These are phyloP conservation scores for Yasuhikotakia modesta DNA, from an alignment of 2,797 vertebrate species.

Conservation along the genomic window DNA sequence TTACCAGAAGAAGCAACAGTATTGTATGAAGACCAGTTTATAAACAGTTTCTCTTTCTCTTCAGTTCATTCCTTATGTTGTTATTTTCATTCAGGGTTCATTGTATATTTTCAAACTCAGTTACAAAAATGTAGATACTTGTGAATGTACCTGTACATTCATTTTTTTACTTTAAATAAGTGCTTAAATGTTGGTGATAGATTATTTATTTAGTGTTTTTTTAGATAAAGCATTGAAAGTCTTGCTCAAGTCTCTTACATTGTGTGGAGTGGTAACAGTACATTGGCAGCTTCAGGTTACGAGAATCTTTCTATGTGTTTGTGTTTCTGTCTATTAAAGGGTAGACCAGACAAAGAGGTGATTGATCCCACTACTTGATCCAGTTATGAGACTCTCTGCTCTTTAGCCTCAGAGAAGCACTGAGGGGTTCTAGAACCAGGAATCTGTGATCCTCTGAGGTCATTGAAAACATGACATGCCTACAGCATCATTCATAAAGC, in stretches of 20 bases:
- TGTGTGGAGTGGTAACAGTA: not conserved
- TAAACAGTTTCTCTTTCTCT: too few relatives aligned
- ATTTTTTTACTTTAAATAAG: too few relatives aligned
- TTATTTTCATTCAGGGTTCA: too few relatives aligned
- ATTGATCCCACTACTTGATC: conserved; percentile 17
- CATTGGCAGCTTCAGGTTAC: not conserved
- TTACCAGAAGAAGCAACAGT: too few relatives aligned
- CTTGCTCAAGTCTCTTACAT: too few relatives aligned
- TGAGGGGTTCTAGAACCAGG: not conserved
- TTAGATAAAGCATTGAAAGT: too few relatives aligned
- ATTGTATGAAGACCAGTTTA: too few relatives aligned
- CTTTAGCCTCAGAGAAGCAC: not conserved
- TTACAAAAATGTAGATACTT: not conserved
- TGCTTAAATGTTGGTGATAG: too few relatives aligned
- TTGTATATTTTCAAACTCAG: not conserved
- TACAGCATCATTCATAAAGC: conserved; percentile 16
- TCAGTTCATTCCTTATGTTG: too few relatives aligned
- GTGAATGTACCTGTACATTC: too few relatives aligned
- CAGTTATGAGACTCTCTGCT: conserved; percentile 2
- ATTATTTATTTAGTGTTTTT: too few relatives aligned
- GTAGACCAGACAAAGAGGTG: not conserved
- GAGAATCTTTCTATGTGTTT: not conserved
- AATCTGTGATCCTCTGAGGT: not conserved
- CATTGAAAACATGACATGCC: conserved; percentile 19
- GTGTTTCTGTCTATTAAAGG: not conserved